Percentiles rank a stretch among this genome's conserved stretches.
Evolutionary conservation across 2,113 vertebrate genomes (phyloP).

Genomic region (Pseudonaja textilis): DNA sequence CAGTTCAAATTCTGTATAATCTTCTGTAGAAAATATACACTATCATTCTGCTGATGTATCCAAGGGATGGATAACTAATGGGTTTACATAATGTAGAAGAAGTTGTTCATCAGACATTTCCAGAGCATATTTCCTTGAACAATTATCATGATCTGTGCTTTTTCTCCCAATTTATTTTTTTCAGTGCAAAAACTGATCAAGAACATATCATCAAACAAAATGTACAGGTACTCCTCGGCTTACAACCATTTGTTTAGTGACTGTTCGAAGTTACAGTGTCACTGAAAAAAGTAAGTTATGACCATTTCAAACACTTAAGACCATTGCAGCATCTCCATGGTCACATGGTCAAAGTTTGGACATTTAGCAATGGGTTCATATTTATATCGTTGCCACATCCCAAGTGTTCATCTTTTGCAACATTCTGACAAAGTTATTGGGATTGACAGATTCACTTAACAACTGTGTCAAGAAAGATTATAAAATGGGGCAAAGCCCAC

Average conservation of each 20-base stretch:
- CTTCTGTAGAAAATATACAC: not conserved
- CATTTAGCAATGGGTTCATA: not conserved
- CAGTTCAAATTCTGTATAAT: not conserved
- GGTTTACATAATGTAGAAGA: not conserved
- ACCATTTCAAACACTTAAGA: not conserved
- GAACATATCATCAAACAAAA: conserved; percentile 17
- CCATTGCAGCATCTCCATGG: not conserved
- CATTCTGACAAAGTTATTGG: not conserved
- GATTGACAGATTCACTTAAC: not conserved
- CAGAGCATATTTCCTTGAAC: not conserved
- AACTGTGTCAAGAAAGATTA: too few species aligned
- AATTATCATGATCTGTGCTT: conserved; percentile 6
- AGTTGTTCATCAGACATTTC: not conserved
- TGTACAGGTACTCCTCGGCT: not conserved
- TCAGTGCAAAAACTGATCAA: not conserved
- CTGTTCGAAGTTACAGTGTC: not conserved
- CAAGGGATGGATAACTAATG: not conserved
- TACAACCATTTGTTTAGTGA: not conserved
- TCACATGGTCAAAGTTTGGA: not conserved
- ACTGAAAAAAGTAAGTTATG: not conserved
- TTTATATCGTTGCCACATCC: too few species aligned
- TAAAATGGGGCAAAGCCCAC: too few species aligned
- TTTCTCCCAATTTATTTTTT: conserved; percentile 1
- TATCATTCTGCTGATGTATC: not conserved
- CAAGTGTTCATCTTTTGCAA: not conserved